Percentiles rank a stretch among this genome's conserved stretches.
Conservation (phyloP, 2,113 vertebrate species). For the Oreochromis spilurus region DNA sequence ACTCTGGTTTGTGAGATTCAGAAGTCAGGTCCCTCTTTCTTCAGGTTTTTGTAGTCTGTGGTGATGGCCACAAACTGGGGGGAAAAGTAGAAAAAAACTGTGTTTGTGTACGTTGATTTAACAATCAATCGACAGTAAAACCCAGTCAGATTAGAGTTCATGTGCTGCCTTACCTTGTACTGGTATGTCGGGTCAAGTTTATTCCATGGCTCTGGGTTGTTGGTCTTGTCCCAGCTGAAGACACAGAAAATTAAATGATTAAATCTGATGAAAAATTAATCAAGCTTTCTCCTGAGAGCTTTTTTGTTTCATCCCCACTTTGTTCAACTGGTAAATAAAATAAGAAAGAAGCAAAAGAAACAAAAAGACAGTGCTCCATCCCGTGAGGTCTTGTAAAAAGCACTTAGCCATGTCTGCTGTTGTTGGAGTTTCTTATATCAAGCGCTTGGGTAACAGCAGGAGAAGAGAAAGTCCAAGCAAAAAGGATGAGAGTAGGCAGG, state of each 20-base stretch:
- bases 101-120: not conserved
- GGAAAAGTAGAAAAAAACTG: not conserved
- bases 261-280: not conserved
- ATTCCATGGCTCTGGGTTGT: constrained; percentile 91
- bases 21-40: constrained; percentile 89
- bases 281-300: not conserved
- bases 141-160: not conserved
- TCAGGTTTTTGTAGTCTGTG: constrained; percentile 87
- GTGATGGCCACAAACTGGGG: constrained; percentile 81
- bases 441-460: rapidly evolving
- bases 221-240: constrained; percentile 85
- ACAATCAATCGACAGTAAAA: not conserved
- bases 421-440: not conserved
- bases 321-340: not conserved
- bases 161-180: constrained; percentile 79
- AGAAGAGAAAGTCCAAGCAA: not conserved
- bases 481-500: not conserved
- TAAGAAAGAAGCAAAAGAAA: not conserved
- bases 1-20: constrained; percentile 55
- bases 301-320: not conserved
- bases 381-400: not conserved
- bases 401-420: not conserved
- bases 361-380: not conserved
- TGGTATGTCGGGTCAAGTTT: constrained; percentile 84
- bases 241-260: not conserved